Evolutionary conservation across 2,113 vertebrate genomes (phyloP), one percentile per base, ranked within the genome.

Genomic region (Alligator mississippiensis): DNA sequence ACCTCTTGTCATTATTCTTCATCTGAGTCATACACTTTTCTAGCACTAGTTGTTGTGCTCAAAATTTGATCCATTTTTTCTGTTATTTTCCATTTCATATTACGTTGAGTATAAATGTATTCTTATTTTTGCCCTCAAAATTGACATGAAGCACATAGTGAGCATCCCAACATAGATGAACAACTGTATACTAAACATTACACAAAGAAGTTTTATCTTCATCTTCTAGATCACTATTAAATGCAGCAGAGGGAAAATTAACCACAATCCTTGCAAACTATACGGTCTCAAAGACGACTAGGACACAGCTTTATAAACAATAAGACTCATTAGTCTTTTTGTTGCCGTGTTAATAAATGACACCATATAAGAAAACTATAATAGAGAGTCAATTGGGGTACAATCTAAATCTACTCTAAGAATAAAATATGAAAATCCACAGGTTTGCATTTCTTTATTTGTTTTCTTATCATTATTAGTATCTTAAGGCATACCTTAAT

Each of bases 161-260:
- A 93, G 79, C 19, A 58, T 57, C 8, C n/a, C 83, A 47, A 84
- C 27, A 18, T 60, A 92, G 59, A 82, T 59, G 47, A 47, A 90
- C 90, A 92, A 47, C 47, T 47, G 47, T 25, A 18, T 27, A 82
- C 11, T 7, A 77, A 77, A 15, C 62, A 47, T 15, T 22, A 7
- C 47, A 47, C 47, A 47, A 47, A n/a, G 47, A 55, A 88, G n/a
- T 82, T 92, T 64, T 78, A 10, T 80, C 92, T 94, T 88, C 84
- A 83, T 87, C 82, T 87, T 91, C 54, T 30, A 54, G 57, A 96
- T 57, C 21, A 88, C 47, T 28, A 91, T 92, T 82, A 90, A 84
- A 27, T 84, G 90, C 2, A 80, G 66, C 21, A 82, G 88, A 22
- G n/a, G 81, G 77, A 90, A 96, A 93, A 91, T 68, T 9, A 93